Evolutionary conservation across 1,140 invertebrate species (phyloP).

Genomic region (Drosophila nigromelanica): DNA sequence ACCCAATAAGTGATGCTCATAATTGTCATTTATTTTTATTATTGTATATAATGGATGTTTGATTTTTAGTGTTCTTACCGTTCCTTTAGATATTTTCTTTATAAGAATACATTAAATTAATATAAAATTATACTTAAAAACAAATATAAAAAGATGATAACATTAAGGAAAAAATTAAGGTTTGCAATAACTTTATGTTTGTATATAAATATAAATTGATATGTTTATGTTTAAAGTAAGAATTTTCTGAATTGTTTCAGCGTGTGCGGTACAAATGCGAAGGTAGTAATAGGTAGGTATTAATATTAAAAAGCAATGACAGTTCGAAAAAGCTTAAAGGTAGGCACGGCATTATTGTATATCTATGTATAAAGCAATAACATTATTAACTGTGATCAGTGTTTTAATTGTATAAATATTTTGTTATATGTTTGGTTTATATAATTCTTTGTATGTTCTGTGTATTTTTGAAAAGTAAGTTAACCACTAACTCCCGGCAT

Average conservation of each 20-base stretch:
- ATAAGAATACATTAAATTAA: no score
- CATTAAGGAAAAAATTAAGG: neutral
- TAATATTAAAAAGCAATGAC: conserved; percentile 4
- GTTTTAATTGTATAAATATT: conserved; percentile 1
- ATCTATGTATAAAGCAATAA: conserved; percentile 59
- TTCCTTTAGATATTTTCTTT: neutral
- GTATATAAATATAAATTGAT: no score
- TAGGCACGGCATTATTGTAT: conserved; percentile 71
- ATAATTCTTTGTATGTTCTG: conserved; percentile 33
- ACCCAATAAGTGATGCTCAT: conserved; percentile 70
- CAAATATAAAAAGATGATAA: neutral
- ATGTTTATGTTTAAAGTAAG: no score
- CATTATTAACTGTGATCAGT: conserved; percentile 28
- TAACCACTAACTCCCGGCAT: no score
- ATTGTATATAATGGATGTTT: conserved; percentile 10
- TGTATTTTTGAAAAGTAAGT: conserved; percentile 1
- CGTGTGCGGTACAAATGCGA: no score
- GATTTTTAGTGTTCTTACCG: neutral
- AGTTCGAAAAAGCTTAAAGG: conserved; percentile 64
- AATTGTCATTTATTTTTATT: conserved; percentile 39
- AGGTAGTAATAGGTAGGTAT: no score
- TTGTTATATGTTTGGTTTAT: conserved; percentile 35
- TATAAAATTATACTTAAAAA: neutral
- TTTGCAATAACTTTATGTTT: neutral
- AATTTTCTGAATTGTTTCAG: no score